These are phyloP conservation scores for Typhlichthys subterraneus DNA, from an alignment of 2,797 vertebrate genomes.

Conservation along the genomic window DNA sequence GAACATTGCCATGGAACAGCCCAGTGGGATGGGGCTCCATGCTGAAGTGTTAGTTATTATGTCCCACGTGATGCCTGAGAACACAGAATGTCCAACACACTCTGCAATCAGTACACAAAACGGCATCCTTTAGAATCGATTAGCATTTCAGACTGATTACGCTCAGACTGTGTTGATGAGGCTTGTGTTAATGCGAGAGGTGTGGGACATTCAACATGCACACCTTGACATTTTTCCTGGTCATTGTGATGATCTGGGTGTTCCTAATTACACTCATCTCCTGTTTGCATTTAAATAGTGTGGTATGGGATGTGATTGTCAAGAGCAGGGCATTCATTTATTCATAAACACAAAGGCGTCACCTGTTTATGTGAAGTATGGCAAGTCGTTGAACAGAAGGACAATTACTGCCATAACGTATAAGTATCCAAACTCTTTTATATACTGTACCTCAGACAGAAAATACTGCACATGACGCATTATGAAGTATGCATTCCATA, in stretches of 20 bases:
- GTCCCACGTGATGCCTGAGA: neutral
- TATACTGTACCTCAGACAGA: too few species aligned
- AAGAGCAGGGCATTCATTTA: neutral
- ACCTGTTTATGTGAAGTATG: neutral
- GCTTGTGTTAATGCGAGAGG: neutral
- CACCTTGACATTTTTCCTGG: constrained; percentile 23
- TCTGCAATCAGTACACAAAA: constrained; percentile 3
- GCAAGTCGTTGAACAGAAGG: neutral
- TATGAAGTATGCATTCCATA: neutral
- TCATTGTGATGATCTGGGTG: constrained; percentile 5
- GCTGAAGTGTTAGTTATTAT: constrained; percentile 1
- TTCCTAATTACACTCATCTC: neutral
- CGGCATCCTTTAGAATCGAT: constrained; percentile 36
- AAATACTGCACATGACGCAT: neutral
- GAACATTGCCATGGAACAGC: constrained; percentile 3
- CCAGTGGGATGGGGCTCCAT: neutral
- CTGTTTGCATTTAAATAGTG: too few species aligned
- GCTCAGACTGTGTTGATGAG: constrained; percentile 19
- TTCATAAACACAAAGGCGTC: neutral
- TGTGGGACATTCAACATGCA: constrained; percentile 18
- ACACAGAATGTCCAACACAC: neutral
- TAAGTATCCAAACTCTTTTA: too few species aligned
- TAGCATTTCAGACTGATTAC: constrained; percentile 41
- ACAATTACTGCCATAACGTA: neutral
- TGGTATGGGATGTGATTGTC: too few species aligned